A percentile compares a stretch with the other conserved stretches of the same genome.
phyloP scores from a whole-genome alignment of 2,113 vertebrate species.

The Antigone vipio region DNA sequence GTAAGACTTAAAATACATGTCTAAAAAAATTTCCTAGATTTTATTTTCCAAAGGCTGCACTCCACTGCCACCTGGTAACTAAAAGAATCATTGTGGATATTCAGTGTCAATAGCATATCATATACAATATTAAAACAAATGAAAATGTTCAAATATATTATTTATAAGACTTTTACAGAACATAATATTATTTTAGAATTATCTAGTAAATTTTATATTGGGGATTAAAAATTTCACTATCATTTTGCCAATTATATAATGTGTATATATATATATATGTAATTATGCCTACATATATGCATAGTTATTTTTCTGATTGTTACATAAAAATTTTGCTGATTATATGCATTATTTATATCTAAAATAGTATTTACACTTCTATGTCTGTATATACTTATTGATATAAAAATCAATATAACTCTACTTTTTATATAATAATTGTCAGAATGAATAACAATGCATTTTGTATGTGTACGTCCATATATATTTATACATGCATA shows the following conservation, averaged over 20 bases:
- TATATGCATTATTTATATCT: background rate
- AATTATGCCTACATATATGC: background rate
- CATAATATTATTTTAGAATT: background rate
- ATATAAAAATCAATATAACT: background rate
- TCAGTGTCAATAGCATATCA: background rate
- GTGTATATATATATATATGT: too few species aligned
- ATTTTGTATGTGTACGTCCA: background rate
- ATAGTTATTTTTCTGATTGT: background rate
- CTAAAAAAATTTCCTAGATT: background rate
- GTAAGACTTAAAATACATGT: background rate
- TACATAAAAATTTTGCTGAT: background rate
- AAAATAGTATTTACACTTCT: background rate
- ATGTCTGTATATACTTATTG: background rate
- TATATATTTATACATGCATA: background rate
- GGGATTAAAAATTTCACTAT: background rate
- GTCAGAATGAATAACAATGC: background rate
- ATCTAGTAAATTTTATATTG: background rate
- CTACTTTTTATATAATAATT: background rate
- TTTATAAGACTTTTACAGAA: background rate
- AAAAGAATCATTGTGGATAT: background rate
- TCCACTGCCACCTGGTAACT: background rate
- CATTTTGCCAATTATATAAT: background rate
- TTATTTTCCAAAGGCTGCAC: background rate
- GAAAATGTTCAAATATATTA: background rate
- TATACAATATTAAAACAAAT: background rate